Percentiles rank a stretch among this genome's conserved stretches.
Evolutionary conservation across 2,888 invertebrate genomes (phyloP).

Genomic region (Campoplex nolae): DNA sequence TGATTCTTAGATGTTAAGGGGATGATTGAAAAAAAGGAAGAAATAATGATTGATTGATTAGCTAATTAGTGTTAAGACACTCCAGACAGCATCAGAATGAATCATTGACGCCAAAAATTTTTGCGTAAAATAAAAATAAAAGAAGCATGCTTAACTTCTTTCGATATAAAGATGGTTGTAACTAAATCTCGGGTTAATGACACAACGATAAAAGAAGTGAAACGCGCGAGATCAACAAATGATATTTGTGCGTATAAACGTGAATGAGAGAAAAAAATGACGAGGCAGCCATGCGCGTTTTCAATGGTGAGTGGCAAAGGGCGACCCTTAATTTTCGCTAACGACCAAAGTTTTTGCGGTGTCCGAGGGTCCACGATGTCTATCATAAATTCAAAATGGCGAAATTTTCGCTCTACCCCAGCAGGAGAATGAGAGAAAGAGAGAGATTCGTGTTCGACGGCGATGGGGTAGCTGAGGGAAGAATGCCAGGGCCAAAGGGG

Average conservation of each 20-base stretch:
- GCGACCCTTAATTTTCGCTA: slow-evolving; percentile 79
- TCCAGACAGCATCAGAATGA: too few species aligned
- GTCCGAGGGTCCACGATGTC: slow-evolving; percentile 79
- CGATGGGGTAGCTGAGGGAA: slow-evolving; percentile 39
- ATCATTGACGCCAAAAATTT: not conserved
- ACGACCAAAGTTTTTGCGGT: slow-evolving; percentile 84
- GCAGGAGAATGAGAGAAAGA: slow-evolving; percentile 5
- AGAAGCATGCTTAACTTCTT: not conserved
- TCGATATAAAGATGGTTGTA: not conserved
- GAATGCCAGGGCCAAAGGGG: slow-evolving; percentile 57
- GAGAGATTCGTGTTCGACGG: slow-evolving; percentile 29
- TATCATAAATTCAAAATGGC: slow-evolving; percentile 85
- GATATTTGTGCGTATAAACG: slow-evolving; percentile 24
- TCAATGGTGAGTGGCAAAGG: slow-evolving; percentile 51
- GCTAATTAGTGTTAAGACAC: not conserved
- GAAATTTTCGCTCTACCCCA: slow-evolving; percentile 74
- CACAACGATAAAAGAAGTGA: slow-evolving; percentile 24
- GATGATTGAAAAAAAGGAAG: not conserved
- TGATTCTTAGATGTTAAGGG: not conserved
- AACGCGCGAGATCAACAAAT: slow-evolving; percentile 50
- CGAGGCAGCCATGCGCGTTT: slow-evolving; percentile 45
- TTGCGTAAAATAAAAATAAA: not conserved
- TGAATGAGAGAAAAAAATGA: slow-evolving; percentile 35
- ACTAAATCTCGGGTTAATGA: slow-evolving; percentile 4
- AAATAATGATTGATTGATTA: not conserved